Percentiles rank a stretch among this genome's conserved stretches.
Evolutionary conservation across 2,888 invertebrate genomes (phyloP).

Genomic region (Dynastes maya): DNA sequence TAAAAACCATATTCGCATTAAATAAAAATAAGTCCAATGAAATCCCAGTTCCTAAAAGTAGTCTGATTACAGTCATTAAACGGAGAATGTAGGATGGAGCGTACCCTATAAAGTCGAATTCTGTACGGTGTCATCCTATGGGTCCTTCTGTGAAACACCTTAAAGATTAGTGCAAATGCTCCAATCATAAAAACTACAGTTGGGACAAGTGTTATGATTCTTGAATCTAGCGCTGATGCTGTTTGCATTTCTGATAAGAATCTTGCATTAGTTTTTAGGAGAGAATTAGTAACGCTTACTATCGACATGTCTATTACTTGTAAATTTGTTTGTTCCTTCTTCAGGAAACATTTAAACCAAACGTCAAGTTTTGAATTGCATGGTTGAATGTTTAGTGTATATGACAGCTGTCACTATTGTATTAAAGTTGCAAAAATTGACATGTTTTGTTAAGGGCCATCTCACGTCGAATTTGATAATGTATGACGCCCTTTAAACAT

Average conservation of each 20-base stretch:
- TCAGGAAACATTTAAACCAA: conserved; percentile 6
- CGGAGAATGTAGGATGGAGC: conserved; percentile 10
- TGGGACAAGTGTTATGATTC: conserved; percentile 52
- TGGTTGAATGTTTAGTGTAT: conserved; percentile 12
- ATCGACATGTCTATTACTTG: conserved; percentile 21
- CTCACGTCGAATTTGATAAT: too few species aligned
- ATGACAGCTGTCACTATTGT: conserved; percentile 16
- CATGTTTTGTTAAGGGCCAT: too few species aligned
- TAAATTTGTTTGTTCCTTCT: conserved; percentile 15
- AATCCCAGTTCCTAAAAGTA: conserved; percentile 56
- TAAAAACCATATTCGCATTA: conserved; percentile 63
- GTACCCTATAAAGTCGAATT: conserved; percentile 53
- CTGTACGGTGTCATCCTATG: conserved; percentile 49
- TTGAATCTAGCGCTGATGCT: conserved; percentile 48
- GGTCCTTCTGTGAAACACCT: conserved; percentile 51
- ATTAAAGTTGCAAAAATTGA: background rate
- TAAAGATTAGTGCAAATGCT: conserved; percentile 51
- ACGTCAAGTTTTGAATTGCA: conserved; percentile 30
- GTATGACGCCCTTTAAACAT: too few species aligned
- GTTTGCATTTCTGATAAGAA: conserved; percentile 48
- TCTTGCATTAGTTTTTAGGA: conserved; percentile 25
- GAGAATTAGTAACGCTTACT: conserved; percentile 12
- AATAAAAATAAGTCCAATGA: conserved; percentile 66
- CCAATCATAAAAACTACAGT: conserved; percentile 53
- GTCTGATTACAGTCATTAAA: background rate